Conservation (phyloP, 1,140 invertebrate genomes). For the Drosophila serrata region DNA sequence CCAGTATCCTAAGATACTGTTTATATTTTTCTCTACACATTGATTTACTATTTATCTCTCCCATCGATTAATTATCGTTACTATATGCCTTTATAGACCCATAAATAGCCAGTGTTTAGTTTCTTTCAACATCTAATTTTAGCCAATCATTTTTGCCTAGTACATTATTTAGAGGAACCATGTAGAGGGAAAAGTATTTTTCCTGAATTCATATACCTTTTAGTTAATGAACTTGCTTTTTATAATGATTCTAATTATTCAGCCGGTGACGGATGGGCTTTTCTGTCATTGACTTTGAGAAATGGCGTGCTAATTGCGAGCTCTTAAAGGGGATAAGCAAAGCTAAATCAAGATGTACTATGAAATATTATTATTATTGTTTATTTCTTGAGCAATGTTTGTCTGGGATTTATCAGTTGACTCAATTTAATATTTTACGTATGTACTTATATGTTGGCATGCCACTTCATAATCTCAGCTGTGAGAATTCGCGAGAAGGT, state of each 20-base stretch:
- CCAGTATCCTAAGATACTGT: too few species aligned
- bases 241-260: conserved; percentile 54
- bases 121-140: conserved; percentile 24
- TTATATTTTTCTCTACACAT: neutral
- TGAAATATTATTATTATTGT: conserved; percentile 15
- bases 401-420: conserved; percentile 18
- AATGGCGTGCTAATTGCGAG: conserved; percentile 49
- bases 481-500: conserved; percentile 17
- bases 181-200: neutral
- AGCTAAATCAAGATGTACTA: neutral
- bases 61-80: conserved; percentile 11
- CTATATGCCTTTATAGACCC: conserved; percentile 23
- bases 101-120: conserved; percentile 33
- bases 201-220: neutral
- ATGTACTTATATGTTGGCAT: conserved; percentile 1
- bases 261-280: conserved; percentile 9
- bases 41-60: neutral
- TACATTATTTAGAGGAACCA: neutral
- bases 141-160: conserved; percentile 10
- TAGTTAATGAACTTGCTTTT: conserved; percentile 32
- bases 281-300: conserved; percentile 47
- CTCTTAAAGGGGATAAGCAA: conserved; percentile 2
- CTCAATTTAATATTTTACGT: conserved; percentile 17
- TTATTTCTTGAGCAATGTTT: conserved; percentile 28
- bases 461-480: conserved; percentile 31